Evolutionary conservation across 92 coral and sea anemone genomes (phyloP).

Genomic region (Nematostella vectensis): DNA sequence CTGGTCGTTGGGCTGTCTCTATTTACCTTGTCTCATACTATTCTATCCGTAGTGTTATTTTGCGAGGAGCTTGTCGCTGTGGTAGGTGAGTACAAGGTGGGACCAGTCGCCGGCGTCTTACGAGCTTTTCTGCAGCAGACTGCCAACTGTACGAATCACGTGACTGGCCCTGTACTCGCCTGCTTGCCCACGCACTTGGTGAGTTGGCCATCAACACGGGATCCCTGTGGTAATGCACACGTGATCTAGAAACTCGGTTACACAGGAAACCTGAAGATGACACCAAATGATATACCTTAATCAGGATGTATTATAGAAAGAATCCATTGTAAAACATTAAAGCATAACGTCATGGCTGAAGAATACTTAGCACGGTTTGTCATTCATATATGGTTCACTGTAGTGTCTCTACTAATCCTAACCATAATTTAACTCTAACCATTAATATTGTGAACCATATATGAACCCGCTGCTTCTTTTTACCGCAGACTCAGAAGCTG

Average conservation of each 20-base stretch:
- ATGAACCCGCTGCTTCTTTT: background rate
- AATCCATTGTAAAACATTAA: too few relatives aligned
- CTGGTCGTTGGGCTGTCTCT: too few relatives aligned
- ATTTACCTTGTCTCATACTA: too few relatives aligned
- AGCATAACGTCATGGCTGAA: too few relatives aligned
- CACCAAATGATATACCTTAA: too few relatives aligned
- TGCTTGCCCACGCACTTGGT: constrained; percentile 89
- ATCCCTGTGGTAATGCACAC: background rate
- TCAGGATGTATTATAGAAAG: too few relatives aligned
- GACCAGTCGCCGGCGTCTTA: constrained; percentile 75
- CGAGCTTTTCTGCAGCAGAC: constrained; percentile 93
- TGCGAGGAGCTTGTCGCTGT: constrained; percentile 87
- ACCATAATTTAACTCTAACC: too few relatives aligned
- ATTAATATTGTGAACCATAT: too few relatives aligned
- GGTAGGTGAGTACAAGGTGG: constrained; percentile 68
- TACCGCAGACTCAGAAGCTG: constrained; percentile 60
- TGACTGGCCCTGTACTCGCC: constrained; percentile 38
- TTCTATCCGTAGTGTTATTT: constrained; percentile 71
- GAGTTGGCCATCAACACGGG: background rate
- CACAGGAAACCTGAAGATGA: too few relatives aligned
- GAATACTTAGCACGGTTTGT: too few relatives aligned
- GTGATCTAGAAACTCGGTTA: background rate
- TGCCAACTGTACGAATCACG: constrained; percentile 33
- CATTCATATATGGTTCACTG: too few relatives aligned
- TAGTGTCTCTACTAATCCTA: too few relatives aligned